Conservation (phyloP, 2,113 vertebrate genomes). For the Platichthys stellatus region DNA sequence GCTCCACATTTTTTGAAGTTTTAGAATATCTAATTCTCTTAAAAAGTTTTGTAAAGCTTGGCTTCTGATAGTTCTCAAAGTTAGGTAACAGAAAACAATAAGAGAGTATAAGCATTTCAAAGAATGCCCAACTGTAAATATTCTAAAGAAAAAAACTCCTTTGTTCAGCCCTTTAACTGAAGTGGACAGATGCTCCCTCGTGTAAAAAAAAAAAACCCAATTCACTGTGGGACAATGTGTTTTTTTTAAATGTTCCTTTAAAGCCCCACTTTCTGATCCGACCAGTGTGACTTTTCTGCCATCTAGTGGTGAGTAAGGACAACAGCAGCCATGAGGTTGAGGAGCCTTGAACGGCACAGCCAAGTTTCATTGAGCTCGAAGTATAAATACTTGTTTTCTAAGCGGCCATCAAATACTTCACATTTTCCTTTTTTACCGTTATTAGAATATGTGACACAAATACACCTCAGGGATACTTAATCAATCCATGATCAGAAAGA, state of each 20-base stretch:
- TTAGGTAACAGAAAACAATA: no score
- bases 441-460: not conserved
- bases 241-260: not conserved
- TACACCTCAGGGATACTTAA: not conserved
- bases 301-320: conserved; percentile 48
- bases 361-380: not conserved
- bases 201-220: not conserved
- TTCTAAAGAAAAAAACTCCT: not conserved
- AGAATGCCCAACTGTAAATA: not conserved
- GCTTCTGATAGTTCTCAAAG: no score
- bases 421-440: not conserved
- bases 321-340: not conserved
- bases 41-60: not conserved
- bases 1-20: not conserved
- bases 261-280: not conserved
- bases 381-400: no score
- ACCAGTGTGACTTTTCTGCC: conserved; percentile 52
- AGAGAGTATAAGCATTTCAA: no score
- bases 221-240: not conserved
- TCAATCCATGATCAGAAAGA: not conserved
- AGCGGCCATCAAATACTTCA: not conserved
- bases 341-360: no score
- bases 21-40: not conserved
- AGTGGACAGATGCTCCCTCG: not conserved
- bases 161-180: not conserved